Percentiles rank a stretch among this genome's conserved stretches.
phyloP scores from a whole-genome alignment of 2,888 invertebrate species.

The Hydrotaea diabolus region DNA sequence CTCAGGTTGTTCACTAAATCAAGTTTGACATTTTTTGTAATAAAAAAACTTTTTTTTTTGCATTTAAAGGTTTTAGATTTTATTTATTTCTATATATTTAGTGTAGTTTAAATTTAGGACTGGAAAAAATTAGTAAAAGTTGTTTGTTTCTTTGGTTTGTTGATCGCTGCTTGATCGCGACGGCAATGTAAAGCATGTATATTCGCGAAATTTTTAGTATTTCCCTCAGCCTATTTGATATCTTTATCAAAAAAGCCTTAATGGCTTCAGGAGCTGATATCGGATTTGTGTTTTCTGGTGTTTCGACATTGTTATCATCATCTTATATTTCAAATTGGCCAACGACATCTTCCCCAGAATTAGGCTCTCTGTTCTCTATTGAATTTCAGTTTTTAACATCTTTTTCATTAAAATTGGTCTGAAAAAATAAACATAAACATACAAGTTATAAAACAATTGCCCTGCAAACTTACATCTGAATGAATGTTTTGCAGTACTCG shows the following conservation, averaged over 20 bases:
- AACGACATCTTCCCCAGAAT: background rate
- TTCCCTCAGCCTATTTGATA: slow-evolving; percentile 20
- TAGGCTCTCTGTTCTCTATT: too few species aligned
- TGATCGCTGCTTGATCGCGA: background rate
- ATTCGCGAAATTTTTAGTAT: slow-evolving; percentile 26
- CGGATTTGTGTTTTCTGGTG: slow-evolving; percentile 8
- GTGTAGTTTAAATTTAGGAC: background rate
- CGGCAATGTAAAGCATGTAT: background rate
- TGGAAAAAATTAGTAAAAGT: background rate
- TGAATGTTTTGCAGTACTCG: background rate
- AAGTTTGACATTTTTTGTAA: too few species aligned
- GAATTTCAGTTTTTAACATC: slow-evolving; percentile 33
- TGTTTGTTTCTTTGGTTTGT: too few species aligned
- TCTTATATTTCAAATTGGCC: slow-evolving; percentile 1
- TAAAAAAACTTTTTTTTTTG: too few species aligned
- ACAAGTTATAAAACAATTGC: background rate
- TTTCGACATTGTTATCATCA: slow-evolving; percentile 4
- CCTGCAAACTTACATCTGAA: background rate
- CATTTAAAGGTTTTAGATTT: too few species aligned
- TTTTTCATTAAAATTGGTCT: background rate
- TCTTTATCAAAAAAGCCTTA: slow-evolving; percentile 12
- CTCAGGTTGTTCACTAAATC: too few species aligned
- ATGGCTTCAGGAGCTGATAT: slow-evolving; percentile 10
- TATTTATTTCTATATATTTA: too few species aligned
- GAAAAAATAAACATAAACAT: background rate